Conservation (phyloP, 2,888 invertebrate genomes). For the Phytoseiulus persimilis region DNA sequence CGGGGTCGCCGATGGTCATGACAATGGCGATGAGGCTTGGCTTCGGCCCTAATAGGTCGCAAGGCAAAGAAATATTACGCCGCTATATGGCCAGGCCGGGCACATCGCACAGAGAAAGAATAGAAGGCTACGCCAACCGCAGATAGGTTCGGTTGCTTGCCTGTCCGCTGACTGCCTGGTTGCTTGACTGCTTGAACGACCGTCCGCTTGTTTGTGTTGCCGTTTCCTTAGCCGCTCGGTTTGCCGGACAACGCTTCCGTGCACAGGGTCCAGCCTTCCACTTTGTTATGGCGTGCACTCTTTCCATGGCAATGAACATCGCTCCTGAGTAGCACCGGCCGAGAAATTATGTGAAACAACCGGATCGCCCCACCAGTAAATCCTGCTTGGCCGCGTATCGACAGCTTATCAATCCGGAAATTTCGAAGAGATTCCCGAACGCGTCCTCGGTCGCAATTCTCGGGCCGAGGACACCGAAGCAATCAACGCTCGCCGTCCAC, state of each 20-base stretch:
- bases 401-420: too few relatives aligned
- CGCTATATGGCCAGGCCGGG: neutral
- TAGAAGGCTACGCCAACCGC: neutral
- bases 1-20: neutral
- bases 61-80: neutral
- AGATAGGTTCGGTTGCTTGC: neutral
- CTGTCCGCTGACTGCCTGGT: neutral
- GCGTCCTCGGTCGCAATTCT: neutral
- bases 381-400: too few relatives aligned
- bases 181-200: neutral
- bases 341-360: too few relatives aligned
- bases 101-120: neutral
- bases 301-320: neutral
- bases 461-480: neutral
- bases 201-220: neutral
- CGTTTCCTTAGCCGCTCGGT: neutral
- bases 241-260: too few relatives aligned
- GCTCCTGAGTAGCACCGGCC: neutral
- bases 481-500: neutral
- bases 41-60: neutral
- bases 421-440: neutral
- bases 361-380: too few relatives aligned
- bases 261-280: too few relatives aligned
- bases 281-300: neutral
- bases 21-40: neutral